Percentiles rank a stretch among this genome's conserved stretches.
Evolutionary conservation across 1,140 invertebrate species (phyloP).

Genomic region (Ceratitis capitata): DNA sequence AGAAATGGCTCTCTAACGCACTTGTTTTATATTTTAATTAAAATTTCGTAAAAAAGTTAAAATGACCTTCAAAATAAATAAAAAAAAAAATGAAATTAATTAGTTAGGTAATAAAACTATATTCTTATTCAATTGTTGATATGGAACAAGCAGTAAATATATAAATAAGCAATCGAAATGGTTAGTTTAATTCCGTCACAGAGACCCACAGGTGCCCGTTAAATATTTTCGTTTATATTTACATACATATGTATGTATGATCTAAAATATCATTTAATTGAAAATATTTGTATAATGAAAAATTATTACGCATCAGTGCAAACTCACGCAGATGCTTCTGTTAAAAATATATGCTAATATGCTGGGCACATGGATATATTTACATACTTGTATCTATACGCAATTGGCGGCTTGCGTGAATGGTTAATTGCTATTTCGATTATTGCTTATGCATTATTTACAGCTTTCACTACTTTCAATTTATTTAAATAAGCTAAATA

Average conservation of each 20-base stretch:
- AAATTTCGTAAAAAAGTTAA: neutral
- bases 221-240: neutral
- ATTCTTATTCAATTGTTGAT: no score
- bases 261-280: neutral
- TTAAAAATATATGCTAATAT: neutral
- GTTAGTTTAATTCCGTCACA: neutral
- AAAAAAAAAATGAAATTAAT: neutral
- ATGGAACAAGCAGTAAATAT: no score
- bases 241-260: neutral
- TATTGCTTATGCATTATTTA: neutral
- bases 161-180: neutral
- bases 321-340: neutral
- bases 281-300: neutral
- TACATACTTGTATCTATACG: no score
- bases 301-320: neutral
- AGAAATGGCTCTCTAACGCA: neutral
- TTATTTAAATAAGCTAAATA: neutral
- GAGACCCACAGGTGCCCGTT: neutral
- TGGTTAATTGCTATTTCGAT: neutral
- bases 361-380: neutral
- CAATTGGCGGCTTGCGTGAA: neutral
- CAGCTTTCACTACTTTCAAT: neutral
- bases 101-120: neutral
- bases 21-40: neutral
- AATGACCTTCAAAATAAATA: no score